Conservation (phyloP, 2,888 invertebrate species). For the Scrobipalpa atriplicella region DNA sequence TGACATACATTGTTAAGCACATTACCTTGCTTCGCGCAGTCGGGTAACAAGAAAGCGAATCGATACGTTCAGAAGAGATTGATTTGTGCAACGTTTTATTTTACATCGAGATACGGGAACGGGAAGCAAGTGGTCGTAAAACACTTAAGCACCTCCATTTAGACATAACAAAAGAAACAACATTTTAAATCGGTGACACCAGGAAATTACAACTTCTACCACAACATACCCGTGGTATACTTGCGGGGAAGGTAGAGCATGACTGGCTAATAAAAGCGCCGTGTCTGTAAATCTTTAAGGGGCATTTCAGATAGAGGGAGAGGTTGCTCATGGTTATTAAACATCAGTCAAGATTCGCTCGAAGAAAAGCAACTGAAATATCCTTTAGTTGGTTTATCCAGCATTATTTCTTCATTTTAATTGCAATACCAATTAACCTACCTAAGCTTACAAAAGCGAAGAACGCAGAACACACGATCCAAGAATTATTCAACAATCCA, state of each 20-base stretch:
- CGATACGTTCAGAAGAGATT: slow-evolving; percentile 24
- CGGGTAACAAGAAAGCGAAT: slow-evolving; percentile 29
- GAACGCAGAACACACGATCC: slow-evolving; percentile 13
- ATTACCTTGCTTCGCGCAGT: too few relatives aligned
- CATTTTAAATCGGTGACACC: not conserved
- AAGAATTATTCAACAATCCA: slow-evolving; percentile 24
- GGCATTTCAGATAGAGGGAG: too few relatives aligned
- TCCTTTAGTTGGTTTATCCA: too few relatives aligned
- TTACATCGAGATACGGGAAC: slow-evolving; percentile 17
- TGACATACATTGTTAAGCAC: too few relatives aligned
- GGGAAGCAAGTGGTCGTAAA: slow-evolving; percentile 15
- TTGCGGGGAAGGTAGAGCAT: too few relatives aligned
- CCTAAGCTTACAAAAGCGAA: not conserved
- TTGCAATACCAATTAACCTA: not conserved
- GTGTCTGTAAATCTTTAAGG: too few relatives aligned
- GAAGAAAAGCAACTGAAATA: too few relatives aligned
- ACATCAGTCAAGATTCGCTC: too few relatives aligned
- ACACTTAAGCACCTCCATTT: slow-evolving; percentile 3
- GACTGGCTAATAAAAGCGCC: too few relatives aligned
- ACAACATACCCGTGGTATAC: too few relatives aligned
- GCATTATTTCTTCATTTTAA: not conserved
- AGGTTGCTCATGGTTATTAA: too few relatives aligned
- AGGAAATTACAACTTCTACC: not conserved
- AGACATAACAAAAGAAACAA: slow-evolving; percentile 7
- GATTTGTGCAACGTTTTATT: slow-evolving; percentile 7